Base-by-base conservation (phyloP, 2,888 invertebrate genomes). In the Pimpla rufipes region DNA sequence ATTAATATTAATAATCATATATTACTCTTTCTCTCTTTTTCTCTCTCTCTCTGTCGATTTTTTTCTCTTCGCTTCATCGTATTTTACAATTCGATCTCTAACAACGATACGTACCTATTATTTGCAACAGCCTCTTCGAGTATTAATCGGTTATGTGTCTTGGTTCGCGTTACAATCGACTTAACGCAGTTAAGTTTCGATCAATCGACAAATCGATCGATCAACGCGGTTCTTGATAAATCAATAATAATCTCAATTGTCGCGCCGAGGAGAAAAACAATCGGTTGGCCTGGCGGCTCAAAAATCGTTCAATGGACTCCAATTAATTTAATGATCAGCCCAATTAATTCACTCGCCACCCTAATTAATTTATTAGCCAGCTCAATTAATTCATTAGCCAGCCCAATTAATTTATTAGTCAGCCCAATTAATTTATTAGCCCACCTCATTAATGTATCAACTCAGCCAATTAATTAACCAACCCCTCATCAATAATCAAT, bases 51-150 rank as follows among this genome's bases (percentile, higher is more conserved):
- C 47, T 70, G 23, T 75, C 35, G 16, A 21, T 74, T 37, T 59
- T 40, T 66, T 66, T 78, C 66, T 70, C 40, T 79, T 75, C 62
- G 67, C 79, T 83, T 76, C 64, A 81, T 84, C 73, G 80, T 82
- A 80, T 68, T 80, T 81, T 83, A 82, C 86, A 85, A 75, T 82
- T 82, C 80, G 71, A 86, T 85, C 81, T 86, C 83, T 80, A 82
- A 85, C 86, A 86, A 86, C 86, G 85, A 86, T 86, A 81, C 81
- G 77, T 85, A 85, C 83, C 68, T 83, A 81, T 81, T 83, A 84
- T 84, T 79, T 84, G 78, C 84, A 85, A 85, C 85, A 85, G 85
- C 85, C 85, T 85, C 85, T 79, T 84, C 79, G 82, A 85, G 84
- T 85, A 84, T 85, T 84, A 81, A 83, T 83, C 79, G 76, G 73